phyloP scores from a whole-genome alignment of 2,113 vertebrate genomes.

The Aspiorhynchus laticeps region DNA sequence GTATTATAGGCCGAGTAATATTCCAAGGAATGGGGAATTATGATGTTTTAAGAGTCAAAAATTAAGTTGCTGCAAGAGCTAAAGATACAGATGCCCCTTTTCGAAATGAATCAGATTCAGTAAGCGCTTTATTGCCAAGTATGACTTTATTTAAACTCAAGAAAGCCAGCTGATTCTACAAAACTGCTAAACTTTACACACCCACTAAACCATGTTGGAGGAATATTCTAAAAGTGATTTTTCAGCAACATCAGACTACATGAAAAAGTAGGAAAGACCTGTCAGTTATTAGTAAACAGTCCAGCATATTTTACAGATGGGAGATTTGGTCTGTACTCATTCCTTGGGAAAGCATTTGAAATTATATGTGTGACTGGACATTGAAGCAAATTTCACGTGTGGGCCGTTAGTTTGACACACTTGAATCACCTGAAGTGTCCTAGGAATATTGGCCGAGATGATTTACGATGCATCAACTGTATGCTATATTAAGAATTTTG shows the following conservation, averaged over 20 bases:
- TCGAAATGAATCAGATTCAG: background rate
- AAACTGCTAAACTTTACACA: background rate
- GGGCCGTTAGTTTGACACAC: background rate
- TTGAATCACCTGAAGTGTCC: background rate
- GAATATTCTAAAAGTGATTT: background rate
- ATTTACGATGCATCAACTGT: background rate
- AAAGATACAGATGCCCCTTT: background rate
- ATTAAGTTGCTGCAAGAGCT: background rate
- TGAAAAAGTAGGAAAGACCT: background rate
- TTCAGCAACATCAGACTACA: background rate
- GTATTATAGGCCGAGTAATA: background rate
- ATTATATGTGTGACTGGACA: background rate
- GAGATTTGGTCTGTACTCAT: background rate
- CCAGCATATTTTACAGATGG: background rate
- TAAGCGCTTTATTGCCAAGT: background rate
- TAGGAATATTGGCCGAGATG: background rate
- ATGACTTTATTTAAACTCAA: slow-evolving; percentile 6
- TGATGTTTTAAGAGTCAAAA: background rate
- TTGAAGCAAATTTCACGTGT: background rate
- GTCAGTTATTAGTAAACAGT: background rate
- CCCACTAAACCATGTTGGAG: background rate
- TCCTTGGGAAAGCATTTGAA: background rate
- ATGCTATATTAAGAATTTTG: background rate
- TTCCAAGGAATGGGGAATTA: no score
- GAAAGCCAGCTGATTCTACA: background rate